Conservation (phyloP, 2,888 invertebrate genomes). For the Bellardia pandia region DNA sequence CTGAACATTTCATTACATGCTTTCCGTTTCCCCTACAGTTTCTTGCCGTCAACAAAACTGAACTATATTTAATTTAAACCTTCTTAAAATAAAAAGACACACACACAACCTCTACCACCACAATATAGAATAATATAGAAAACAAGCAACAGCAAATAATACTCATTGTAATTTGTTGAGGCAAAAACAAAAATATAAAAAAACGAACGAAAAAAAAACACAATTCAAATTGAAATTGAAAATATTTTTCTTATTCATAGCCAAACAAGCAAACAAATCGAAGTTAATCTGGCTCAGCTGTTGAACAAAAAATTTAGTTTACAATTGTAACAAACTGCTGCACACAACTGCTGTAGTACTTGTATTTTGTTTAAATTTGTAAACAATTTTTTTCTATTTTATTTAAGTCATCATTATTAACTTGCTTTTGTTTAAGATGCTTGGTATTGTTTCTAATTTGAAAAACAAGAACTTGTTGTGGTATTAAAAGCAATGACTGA, state of each 20-base stretch:
- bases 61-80: background rate
- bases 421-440: constrained; percentile 12
- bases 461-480: background rate
- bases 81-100: background rate
- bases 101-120: background rate
- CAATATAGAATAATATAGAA: background rate
- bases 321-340: constrained; percentile 29
- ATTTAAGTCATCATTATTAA: constrained; percentile 47
- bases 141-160: background rate
- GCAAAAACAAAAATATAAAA: background rate
- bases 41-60: too few relatives aligned
- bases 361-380: constrained; percentile 18
- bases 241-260: constrained; percentile 29
- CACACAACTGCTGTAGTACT: background rate
- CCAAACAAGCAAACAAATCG: constrained; percentile 52
- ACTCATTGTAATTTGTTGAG: constrained; percentile 29
- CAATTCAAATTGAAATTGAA: constrained; percentile 34
- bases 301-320: constrained; percentile 31
- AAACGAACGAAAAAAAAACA: background rate
- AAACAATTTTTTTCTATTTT: background rate
- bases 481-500: background rate
- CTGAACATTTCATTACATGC: too few relatives aligned
- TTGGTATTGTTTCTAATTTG: background rate
- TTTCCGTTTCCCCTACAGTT: too few relatives aligned
- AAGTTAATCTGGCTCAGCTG: constrained; percentile 72